These are phyloP conservation scores for Noctua fimbriata DNA, from an alignment of 2,888 invertebrate genomes.

Conservation along the genomic window DNA sequence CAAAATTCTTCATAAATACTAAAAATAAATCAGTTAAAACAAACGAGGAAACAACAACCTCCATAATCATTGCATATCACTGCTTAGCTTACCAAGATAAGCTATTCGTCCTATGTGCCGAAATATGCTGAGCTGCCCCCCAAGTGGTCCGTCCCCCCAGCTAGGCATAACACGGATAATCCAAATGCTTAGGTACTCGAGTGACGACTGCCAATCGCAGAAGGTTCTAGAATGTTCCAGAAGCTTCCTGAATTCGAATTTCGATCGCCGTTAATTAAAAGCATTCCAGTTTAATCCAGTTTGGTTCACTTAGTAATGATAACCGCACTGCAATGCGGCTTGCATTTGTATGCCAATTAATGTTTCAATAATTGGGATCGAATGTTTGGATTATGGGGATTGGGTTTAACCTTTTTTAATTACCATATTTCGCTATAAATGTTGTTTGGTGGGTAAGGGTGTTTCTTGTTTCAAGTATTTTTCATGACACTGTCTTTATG, in stretches of 20 bases:
- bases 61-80: neutral
- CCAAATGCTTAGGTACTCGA: slow-evolving; percentile 39
- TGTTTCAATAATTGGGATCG: slow-evolving; percentile 58
- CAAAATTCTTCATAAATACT: neutral
- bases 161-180: slow-evolving; percentile 55
- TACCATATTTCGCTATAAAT: neutral
- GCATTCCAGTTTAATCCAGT: slow-evolving; percentile 58
- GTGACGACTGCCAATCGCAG: slow-evolving; percentile 52
- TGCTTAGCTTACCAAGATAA: slow-evolving; percentile 19
- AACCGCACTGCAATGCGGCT: slow-evolving; percentile 60
- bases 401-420: slow-evolving; percentile 11
- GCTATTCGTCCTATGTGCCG: slow-evolving; percentile 26
- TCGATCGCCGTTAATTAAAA: slow-evolving; percentile 64
- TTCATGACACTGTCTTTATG: neutral
- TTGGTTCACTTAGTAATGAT: slow-evolving; percentile 61
- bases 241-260: slow-evolving; percentile 58
- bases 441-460: no score
- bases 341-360: slow-evolving; percentile 64
- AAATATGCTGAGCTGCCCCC: slow-evolving; percentile 46
- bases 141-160: neutral
- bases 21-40: neutral
- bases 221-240: slow-evolving; percentile 61
- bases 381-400: slow-evolving; percentile 20
- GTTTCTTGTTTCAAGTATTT: slow-evolving; percentile 3
- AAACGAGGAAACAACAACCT: neutral